Conservation (phyloP, 2,797 vertebrate species). For the Poecilia velifera region DNA sequence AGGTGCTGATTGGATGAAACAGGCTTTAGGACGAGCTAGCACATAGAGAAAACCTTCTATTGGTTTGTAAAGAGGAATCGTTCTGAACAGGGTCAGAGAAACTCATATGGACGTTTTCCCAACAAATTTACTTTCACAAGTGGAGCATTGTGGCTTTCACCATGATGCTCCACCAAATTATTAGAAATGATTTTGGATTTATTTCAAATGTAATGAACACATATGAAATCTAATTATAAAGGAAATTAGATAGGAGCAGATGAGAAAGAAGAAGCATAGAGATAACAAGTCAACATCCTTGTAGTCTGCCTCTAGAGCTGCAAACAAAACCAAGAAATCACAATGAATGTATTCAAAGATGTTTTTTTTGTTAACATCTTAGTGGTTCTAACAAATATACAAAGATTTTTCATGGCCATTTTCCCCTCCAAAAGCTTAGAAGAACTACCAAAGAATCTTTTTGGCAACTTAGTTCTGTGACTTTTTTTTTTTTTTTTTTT, state of each 20-base stretch:
- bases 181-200: too few relatives aligned
- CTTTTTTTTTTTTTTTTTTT: background rate
- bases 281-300: too few relatives aligned
- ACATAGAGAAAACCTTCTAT: conserved; percentile 52
- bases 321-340: background rate
- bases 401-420: background rate
- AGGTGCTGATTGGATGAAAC: conserved; percentile 42
- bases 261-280: too few relatives aligned
- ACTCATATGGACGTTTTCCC: background rate
- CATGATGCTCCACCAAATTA: too few relatives aligned
- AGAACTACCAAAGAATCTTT: background rate
- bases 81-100: background rate
- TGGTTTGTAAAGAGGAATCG: background rate
- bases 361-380: background rate
- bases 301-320: too few relatives aligned
- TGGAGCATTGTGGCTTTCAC: too few relatives aligned
- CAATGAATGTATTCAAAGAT: background rate
- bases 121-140: background rate
- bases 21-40: conserved; percentile 26
- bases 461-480: background rate
- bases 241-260: too few relatives aligned
- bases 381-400: background rate
- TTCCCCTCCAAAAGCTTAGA: background rate
- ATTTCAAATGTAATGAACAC: too few relatives aligned
- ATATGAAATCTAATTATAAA: too few relatives aligned